phyloP scores from a whole-genome alignment of 2,113 vertebrate genomes.

The Formicarius rufipectus region DNA sequence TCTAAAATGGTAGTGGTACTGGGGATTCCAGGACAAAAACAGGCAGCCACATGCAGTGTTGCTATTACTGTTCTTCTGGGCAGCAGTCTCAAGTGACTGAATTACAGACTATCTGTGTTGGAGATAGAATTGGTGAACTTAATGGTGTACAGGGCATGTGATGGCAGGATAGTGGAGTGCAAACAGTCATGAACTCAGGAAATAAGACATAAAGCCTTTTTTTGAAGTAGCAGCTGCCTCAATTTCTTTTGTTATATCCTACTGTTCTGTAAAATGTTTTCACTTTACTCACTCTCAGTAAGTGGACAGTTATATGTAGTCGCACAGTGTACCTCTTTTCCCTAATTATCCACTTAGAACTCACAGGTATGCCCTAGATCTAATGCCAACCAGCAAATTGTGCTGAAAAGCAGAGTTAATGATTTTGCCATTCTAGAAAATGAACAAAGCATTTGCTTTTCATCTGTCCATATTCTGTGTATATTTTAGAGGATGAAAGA shows the following conservation, averaged over 20 bases:
- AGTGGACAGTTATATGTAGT: neutral
- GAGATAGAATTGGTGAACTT: neutral
- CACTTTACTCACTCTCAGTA: neutral
- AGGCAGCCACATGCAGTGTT: neutral
- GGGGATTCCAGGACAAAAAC: neutral
- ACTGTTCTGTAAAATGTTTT: neutral
- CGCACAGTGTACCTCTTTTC: neutral
- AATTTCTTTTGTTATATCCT: neutral
- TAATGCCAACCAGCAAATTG: neutral
- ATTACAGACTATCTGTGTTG: too few relatives aligned
- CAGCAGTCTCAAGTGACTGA: neutral
- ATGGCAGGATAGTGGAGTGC: fast-evolving
- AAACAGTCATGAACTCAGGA: fast-evolving
- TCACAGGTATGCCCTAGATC: neutral
- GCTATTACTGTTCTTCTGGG: neutral
- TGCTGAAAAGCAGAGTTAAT: neutral
- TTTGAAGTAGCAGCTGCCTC: neutral
- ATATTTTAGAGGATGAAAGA: neutral
- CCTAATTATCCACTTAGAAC: neutral
- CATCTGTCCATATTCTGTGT: neutral
- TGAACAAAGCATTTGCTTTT: neutral
- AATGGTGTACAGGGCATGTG: fast-evolving
- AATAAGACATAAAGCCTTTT: neutral
- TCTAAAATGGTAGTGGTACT: neutral
- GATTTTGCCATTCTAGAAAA: neutral